Conservation (phyloP, 2,113 vertebrate species). For the Leptobrachium leishanense region DNA sequence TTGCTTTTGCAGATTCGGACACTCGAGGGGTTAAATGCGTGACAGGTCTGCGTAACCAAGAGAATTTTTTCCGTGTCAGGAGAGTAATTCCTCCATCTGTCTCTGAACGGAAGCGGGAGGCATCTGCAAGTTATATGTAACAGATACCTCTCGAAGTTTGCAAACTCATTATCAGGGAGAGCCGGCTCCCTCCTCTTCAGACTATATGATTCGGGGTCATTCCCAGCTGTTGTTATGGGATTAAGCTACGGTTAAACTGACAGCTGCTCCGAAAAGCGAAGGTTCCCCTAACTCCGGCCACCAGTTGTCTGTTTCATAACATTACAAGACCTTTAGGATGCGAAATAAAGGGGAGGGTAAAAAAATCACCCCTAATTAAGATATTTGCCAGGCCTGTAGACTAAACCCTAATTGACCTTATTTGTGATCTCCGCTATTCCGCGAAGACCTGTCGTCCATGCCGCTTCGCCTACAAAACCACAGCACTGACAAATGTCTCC, state of each 20-base stretch:
- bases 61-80: slow-evolving; percentile 61
- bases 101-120: slow-evolving; percentile 60
- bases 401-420: not conserved
- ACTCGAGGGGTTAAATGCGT: slow-evolving; percentile 44
- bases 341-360: not conserved
- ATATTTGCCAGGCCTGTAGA: not conserved
- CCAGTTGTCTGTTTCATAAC: slow-evolving; percentile 59
- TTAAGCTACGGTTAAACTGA: slow-evolving; percentile 56
- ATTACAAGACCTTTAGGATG: not conserved
- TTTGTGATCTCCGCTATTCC: not conserved
- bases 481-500: slow-evolving; percentile 7
- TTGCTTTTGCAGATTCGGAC: too few species aligned
- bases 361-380: slow-evolving; percentile 42
- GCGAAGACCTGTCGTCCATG: not conserved
- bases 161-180: slow-evolving; percentile 52
- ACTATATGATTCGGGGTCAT: slow-evolving; percentile 47
- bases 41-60: slow-evolving; percentile 57
- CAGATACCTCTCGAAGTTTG: slow-evolving; percentile 51
- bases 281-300: slow-evolving; percentile 53
- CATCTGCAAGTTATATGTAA: slow-evolving; percentile 65
- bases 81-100: slow-evolving; percentile 67
- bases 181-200: slow-evolving; percentile 44
- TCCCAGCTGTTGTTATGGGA: slow-evolving; percentile 70
- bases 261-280: slow-evolving; percentile 67
- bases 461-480: not conserved